phyloP scores from a whole-genome alignment of 2,888 invertebrate species.

The Ariolimax columbianus region DNA sequence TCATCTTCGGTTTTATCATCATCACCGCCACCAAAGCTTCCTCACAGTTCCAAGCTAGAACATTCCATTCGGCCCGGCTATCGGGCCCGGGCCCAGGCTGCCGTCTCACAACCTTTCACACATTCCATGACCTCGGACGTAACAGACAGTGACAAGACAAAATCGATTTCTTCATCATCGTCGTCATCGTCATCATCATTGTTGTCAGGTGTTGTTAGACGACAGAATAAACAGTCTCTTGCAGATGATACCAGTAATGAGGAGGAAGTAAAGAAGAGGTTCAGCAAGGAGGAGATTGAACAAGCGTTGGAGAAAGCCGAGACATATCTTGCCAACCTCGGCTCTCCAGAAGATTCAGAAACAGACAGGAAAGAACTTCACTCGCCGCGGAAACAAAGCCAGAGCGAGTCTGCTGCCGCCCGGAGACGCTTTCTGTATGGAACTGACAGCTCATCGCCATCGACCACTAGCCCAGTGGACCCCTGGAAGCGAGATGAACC shows the following conservation, averaged over 20 bases:
- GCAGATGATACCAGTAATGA: constrained; percentile 49
- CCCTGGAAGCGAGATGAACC: not conserved
- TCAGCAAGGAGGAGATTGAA: constrained; percentile 71
- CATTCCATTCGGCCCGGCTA: constrained; percentile 49
- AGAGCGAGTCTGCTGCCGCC: constrained; percentile 28
- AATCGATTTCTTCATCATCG: constrained; percentile 12
- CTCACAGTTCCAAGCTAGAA: constrained; percentile 45
- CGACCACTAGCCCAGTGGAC: not conserved
- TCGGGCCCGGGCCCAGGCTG: constrained; percentile 32
- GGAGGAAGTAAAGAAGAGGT: constrained; percentile 58
- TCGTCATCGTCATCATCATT: constrained; percentile 19
- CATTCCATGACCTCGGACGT: constrained; percentile 43
- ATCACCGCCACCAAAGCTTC: constrained; percentile 20
- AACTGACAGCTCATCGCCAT: not conserved
- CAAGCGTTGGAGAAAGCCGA: constrained; percentile 69
- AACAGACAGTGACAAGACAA: not conserved
- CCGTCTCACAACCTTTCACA: constrained; percentile 39
- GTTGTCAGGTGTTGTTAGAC: constrained; percentile 32
- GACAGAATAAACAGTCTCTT: constrained; percentile 49
- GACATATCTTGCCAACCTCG: constrained; percentile 62
- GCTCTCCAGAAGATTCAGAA: constrained; percentile 58
- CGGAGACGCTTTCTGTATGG: constrained; percentile 45
- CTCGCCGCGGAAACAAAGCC: constrained; percentile 51
- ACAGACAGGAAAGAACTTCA: constrained; percentile 51
- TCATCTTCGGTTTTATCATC: not conserved